phyloP scores from a whole-genome alignment of 2,797 vertebrate genomes.

The Pantherophis alleghaniensis region DNA sequence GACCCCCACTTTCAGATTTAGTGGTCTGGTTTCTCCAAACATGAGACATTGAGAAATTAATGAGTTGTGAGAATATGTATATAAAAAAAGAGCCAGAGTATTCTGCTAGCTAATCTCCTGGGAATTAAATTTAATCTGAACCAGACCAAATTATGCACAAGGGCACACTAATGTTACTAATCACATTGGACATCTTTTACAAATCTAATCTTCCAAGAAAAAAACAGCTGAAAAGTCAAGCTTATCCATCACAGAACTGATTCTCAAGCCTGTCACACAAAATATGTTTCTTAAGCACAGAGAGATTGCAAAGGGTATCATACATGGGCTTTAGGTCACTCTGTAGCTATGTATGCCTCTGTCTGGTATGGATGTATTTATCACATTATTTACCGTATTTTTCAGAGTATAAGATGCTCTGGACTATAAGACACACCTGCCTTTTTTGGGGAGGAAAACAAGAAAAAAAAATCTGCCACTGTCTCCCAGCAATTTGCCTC shows the following conservation, averaged over 20 bases:
- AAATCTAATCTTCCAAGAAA: background rate
- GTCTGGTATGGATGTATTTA: background rate
- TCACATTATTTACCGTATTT: background rate
- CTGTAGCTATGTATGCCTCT: background rate
- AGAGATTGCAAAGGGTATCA: background rate
- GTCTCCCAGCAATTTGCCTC: too few species aligned
- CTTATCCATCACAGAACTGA: background rate
- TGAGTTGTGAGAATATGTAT: background rate
- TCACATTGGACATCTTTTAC: background rate
- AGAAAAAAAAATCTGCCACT: too few species aligned
- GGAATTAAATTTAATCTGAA: background rate
- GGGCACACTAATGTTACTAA: background rate
- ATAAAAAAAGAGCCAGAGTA: background rate
- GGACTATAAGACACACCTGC: too few species aligned
- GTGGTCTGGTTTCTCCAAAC: background rate
- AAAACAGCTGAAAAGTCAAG: background rate
- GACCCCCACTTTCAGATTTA: background rate
- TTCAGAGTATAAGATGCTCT: too few species aligned
- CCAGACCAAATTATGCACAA: background rate
- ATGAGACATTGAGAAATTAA: background rate
- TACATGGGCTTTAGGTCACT: background rate
- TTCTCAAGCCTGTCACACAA: background rate
- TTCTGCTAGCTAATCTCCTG: background rate
- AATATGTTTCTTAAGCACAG: background rate
- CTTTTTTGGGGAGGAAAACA: too few species aligned